Percentiles rank a stretch among this genome's conserved stretches.
phyloP scores from a whole-genome alignment of 2,113 vertebrate genomes.

The Onychorhynchus coronatus region DNA sequence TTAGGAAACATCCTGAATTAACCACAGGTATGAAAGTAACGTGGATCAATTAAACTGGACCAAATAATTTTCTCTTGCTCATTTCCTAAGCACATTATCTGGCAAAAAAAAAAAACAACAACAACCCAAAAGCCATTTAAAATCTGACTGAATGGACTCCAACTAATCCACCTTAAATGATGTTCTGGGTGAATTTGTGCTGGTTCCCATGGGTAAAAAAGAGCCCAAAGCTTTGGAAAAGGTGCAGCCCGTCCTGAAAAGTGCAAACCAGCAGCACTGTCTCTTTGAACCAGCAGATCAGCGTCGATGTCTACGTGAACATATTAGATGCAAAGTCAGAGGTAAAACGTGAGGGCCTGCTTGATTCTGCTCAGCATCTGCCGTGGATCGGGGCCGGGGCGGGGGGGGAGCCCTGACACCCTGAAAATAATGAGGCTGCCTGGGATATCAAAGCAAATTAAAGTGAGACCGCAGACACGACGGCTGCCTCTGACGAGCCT shows the following conservation, averaged over 20 bases:
- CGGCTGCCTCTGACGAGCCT: constrained; percentile 20
- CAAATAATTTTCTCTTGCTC: not conserved
- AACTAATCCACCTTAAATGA: not conserved
- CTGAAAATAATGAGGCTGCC: not conserved
- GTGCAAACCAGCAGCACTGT: not conserved
- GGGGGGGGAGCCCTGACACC: not conserved
- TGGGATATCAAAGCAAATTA: constrained; percentile 37
- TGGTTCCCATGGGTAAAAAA: not conserved
- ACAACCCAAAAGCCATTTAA: not conserved
- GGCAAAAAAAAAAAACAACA: too few species aligned
- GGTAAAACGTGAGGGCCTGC: not conserved
- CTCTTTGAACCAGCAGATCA: not conserved
- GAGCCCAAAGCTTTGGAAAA: not conserved
- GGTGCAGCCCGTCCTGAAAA: not conserved
- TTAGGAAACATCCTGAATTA: not conserved
- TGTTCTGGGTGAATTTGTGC: not conserved
- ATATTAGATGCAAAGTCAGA: not conserved
- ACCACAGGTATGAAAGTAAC: not conserved
- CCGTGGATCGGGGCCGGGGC: not conserved
- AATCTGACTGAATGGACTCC: not conserved
- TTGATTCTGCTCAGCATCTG: not conserved
- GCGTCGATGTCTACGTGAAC: not conserved
- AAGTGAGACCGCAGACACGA: not conserved
- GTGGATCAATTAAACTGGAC: not conserved
- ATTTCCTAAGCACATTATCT: not conserved